Base-by-base conservation (phyloP, 2,888 invertebrate genomes). In the Creontiades dilutus region DNA sequence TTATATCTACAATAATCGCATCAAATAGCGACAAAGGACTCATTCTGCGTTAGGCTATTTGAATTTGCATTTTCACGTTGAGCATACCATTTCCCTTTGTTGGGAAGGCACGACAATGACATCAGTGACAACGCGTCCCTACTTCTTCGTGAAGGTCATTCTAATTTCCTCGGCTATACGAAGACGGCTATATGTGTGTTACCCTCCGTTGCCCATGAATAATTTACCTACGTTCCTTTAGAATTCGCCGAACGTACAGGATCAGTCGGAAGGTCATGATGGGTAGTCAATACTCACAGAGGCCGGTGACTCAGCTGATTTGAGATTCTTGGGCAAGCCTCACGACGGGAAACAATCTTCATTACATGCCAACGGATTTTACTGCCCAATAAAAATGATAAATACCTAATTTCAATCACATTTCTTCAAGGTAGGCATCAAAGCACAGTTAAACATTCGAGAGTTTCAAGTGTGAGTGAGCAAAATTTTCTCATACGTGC, bases 211-310 rank as follows among this genome's bases (percentile, higher is more conserved):
- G 68, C 68, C 68, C 68, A 23, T 68, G 68, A 68, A 68, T 68
- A 68, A 68, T 27, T 68, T 23, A 57, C 57, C n/a, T 57, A 23
- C 68, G 68, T 23, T 68, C 23, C 68, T 68, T 68, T 68, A 23
- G 27, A 68, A 68, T 68, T 68, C 68, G 19, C 68, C 68, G 68
- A 68, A 68, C 68, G 68, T 23, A 68, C 68, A 27, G 23, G 19
- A 68, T 19, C 68, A 12, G 11, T 9, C 68, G 0, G 23, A 23
- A 23, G 68, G 68, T 68, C 68, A 27, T 68, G 68, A 68, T 27
- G 68, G 9, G 68, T 27, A 68, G 23, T 0, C 19, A 68, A n/a
- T 68, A 68, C 68, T 68, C 19, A 68, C 68, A n/a, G 68, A 23
- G 68, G 68, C 27, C 23, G 68, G 23, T 68, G 68, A 68, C 52